Evolutionary conservation across 2,888 invertebrate genomes (phyloP), one percentile per base, ranked within the genome.

Genomic region (Yponomeuta plumbellus): DNA sequence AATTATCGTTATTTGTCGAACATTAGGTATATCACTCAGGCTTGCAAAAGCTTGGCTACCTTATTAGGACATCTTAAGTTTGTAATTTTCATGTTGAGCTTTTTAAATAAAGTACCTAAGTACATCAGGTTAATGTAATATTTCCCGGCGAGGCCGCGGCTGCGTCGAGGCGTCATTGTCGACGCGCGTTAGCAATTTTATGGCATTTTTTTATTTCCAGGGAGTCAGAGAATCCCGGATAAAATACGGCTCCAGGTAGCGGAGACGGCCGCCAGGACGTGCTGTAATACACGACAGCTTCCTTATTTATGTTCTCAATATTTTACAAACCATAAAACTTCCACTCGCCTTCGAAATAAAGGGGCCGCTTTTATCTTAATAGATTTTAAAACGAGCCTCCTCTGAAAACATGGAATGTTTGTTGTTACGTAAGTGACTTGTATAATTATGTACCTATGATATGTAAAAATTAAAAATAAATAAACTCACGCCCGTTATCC

Each of bases 261-360:
- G 74, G 75, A 77, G 76, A 76, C 58, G 66, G 64, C 61, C 61
- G 79, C 76, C 74, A 81, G 78, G 85, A 87, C 87, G 88, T 86
- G 86, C 85, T 87, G 84, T 84, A 80, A 87, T 83, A 88, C 86
- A 85, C 78, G 89, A 88, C 88, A 86, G 83, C 80, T 75, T 76
- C 79, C 78, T 89, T 89, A 89, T 89, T 89, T 89, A 89, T 88
- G 83, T 79, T 83, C 85, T 81, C 87, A 87, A 89, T 88, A 89
- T 89, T 88, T 89, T 85, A 89, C 88, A 88, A 88, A 85, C 86
- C 88, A 87, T 88, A 88, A 89, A 88, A 88, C 85, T 88, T 86
- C 79, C 77, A 52, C 44, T 77, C 76, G 81, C 78, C 81, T 81
- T 81, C 82, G 83, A 86, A 88, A 86, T 84, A 85, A 83, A 80